phyloP scores from a whole-genome alignment of 1,140 invertebrate species.

The fruit fly (Drosophila melanogaster) region Release_6_plus_ISO1_MT NT_033779.5:18297001-18297500 shows the following conservation, averaged over 20 bases:
- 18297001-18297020: constrained; percentile 18
- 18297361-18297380: constrained; percentile 14
- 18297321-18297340: neutral
- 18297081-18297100: constrained; percentile 37
- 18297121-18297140: neutral
- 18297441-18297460: neutral
- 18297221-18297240: neutral
- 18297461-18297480: too few relatives aligned
- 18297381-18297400: neutral
- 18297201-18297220: neutral
- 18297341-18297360: constrained; percentile 3
- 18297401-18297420: constrained; percentile 23
- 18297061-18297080: constrained; percentile 25
- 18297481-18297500: too few relatives aligned
- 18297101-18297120: constrained; percentile 2
- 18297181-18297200: neutral
- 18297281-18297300: neutral
- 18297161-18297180: constrained; percentile 4
- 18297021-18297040: constrained; percentile 25
- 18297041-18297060: constrained; percentile 26
- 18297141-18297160: neutral
- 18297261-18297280: neutral
- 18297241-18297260: constrained; percentile 29
- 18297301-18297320: constrained; percentile 4
- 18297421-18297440: neutral